Conservation (phyloP, 2,797 vertebrate genomes). For the Coregonus ussuriensis region DNA sequence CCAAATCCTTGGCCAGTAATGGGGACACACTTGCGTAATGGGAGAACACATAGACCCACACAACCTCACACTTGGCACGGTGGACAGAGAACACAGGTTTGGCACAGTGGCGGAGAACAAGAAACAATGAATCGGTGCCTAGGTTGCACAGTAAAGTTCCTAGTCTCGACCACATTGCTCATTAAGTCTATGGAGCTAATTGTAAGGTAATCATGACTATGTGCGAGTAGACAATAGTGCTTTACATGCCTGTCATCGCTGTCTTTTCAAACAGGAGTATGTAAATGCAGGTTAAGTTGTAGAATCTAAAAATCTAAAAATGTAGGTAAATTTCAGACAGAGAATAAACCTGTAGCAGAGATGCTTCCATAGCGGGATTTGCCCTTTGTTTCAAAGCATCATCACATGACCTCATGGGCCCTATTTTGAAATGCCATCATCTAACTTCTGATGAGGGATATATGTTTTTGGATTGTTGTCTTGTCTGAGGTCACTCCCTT, state of each 20-base stretch:
- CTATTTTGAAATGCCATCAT: not conserved
- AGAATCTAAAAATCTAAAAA: too few relatives aligned
- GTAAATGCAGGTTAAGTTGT: not conserved
- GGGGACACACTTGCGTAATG: conserved; percentile 61
- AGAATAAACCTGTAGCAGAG: not conserved
- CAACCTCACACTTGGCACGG: too few relatives aligned
- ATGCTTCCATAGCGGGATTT: not conserved
- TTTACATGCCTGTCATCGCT: too few relatives aligned
- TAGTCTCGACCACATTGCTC: not conserved
- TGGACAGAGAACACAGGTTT: not conserved
- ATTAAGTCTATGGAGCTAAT: not conserved
- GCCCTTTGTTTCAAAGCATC: not conserved
- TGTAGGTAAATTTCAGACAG: not conserved
- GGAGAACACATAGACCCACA: conserved; percentile 55
- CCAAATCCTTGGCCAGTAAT: conserved; percentile 54
- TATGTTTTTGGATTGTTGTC: not conserved
- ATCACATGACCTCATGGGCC: not conserved
- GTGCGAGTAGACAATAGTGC: too few relatives aligned
- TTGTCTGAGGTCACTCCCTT: not conserved
- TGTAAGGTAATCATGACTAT: not conserved
- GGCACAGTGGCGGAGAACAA: not conserved
- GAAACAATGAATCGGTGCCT: conserved; percentile 40
- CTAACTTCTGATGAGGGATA: not conserved
- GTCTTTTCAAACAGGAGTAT: not conserved
- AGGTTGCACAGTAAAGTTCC: conserved; percentile 42